These are phyloP conservation scores for Corythornis leucogaster DNA, from an alignment of 2,797 vertebrate genomes.

Conservation along the genomic window DNA sequence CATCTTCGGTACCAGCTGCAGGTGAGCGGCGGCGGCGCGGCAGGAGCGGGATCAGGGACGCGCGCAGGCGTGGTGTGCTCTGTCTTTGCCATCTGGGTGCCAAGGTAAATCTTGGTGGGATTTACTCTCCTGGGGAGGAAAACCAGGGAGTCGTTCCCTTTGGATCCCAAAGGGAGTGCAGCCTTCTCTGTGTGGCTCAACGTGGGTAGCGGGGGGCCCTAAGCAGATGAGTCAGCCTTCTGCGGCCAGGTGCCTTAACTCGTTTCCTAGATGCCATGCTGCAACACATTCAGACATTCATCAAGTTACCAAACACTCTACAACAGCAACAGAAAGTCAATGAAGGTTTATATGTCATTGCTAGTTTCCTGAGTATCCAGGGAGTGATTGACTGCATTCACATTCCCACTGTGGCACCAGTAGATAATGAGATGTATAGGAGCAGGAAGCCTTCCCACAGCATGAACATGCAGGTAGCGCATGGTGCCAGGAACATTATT, in stretches of 20 bases:
- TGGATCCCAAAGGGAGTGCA: not conserved
- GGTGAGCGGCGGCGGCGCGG: not conserved
- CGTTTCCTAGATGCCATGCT: constrained; percentile 42
- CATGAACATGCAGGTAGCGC: constrained; percentile 29
- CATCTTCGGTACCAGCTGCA: not conserved
- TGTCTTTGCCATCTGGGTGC: accelerated
- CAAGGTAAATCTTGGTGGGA: not conserved
- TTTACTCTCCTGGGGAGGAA: not conserved
- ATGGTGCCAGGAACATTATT: constrained; percentile 41
- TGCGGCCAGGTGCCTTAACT: constrained; percentile 8
- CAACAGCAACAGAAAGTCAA: constrained; percentile 58
- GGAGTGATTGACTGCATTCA: constrained; percentile 60
- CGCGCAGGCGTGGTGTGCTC: not conserved
- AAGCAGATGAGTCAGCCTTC: constrained; percentile 62
- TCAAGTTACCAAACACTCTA: constrained; percentile 64
- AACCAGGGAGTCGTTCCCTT: not conserved
- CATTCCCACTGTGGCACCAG: constrained; percentile 53
- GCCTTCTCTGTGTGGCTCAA: not conserved
- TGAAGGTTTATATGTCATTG: constrained; percentile 57
- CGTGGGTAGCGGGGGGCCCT: not conserved
- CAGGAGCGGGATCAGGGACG: not conserved
- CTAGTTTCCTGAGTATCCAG: constrained; percentile 49
- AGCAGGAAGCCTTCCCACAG: constrained; percentile 50
- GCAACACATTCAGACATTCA: constrained; percentile 41
- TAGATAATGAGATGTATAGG: constrained; percentile 73